Percentiles rank a stretch among this genome's conserved stretches.
These are phyloP conservation scores for Onychorhynchus coronatus DNA, from an alignment of 2,113 vertebrate genomes.

Conservation along the genomic window DNA sequence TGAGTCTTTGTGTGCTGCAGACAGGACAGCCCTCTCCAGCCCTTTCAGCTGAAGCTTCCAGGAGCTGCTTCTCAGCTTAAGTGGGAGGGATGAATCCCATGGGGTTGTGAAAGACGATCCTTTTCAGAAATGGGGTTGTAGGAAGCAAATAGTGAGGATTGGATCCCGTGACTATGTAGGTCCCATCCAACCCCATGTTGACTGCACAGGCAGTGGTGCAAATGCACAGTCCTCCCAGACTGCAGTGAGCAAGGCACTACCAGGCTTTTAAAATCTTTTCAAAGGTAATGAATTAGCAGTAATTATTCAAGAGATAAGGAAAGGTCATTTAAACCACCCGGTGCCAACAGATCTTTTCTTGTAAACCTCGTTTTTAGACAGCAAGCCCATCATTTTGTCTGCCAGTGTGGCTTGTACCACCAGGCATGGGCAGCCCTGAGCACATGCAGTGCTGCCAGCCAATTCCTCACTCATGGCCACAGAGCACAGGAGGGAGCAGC, in stretches of 20 bases:
- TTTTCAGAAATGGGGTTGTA: not conserved
- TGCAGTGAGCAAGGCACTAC: not conserved
- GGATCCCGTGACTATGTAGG: not conserved
- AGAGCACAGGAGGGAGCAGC: not conserved
- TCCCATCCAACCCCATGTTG: not conserved
- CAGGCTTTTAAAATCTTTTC: not conserved
- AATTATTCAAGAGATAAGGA: not conserved
- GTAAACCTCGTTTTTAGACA: not conserved
- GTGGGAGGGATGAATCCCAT: not conserved
- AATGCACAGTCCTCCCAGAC: not conserved
- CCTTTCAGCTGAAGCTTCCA: not conserved
- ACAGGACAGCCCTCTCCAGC: not conserved
- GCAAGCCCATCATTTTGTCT: not conserved
- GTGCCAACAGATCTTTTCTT: not conserved
- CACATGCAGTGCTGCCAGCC: not conserved
- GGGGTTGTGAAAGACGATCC: fast-evolving
- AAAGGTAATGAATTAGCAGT: not conserved
- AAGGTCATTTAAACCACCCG: not conserved
- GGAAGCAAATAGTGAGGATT: not conserved
- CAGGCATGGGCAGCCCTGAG: not conserved
- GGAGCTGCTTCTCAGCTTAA: not conserved
- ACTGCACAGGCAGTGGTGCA: fast-evolving
- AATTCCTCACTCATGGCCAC: not conserved
- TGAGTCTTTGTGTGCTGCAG: not conserved
- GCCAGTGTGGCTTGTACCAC: not conserved